Evolutionary conservation across 2,113 vertebrate genomes (phyloP).

Genomic region (Platycercus adscitus): DNA sequence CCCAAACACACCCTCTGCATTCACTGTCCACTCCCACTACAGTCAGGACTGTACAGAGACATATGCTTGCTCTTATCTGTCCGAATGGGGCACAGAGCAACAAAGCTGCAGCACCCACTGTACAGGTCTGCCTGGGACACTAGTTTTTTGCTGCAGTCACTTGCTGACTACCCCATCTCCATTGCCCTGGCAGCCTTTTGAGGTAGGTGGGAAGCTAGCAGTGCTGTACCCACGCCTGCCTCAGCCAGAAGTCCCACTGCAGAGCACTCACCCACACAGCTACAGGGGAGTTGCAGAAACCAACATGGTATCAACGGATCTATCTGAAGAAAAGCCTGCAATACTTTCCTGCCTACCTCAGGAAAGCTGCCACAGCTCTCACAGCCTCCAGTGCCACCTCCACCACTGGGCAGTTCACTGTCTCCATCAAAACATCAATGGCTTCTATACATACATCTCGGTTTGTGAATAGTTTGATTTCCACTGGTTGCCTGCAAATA

Average conservation of each 20-base stretch:
- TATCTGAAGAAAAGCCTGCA: background rate
- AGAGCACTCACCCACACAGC: slow-evolving; percentile 39
- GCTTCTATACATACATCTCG: slow-evolving; percentile 78
- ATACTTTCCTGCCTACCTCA: slow-evolving; percentile 79
- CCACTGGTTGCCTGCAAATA: slow-evolving; percentile 83
- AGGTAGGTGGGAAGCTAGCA: background rate
- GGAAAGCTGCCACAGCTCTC: slow-evolving; percentile 79
- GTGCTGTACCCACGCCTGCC: background rate
- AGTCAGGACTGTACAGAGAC: background rate
- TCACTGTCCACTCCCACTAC: background rate
- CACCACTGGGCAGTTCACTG: slow-evolving; percentile 81
- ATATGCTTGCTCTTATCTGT: background rate
- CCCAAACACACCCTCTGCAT: background rate
- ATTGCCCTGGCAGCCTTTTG: background rate
- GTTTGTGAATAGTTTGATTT: slow-evolving; percentile 86
- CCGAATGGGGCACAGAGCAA: background rate
- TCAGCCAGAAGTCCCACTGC: slow-evolving; percentile 22
- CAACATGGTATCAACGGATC: background rate
- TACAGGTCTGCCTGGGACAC: background rate
- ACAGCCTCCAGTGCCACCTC: slow-evolving; percentile 84
- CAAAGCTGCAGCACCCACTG: background rate
- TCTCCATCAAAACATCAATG: slow-evolving; percentile 76
- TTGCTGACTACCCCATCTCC: background rate
- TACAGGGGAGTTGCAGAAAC: slow-evolving; percentile 1
- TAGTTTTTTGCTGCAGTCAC: background rate